Conservation (phyloP, 2,797 vertebrate genomes). For the Pseudocheirus occidentalis region DNA sequence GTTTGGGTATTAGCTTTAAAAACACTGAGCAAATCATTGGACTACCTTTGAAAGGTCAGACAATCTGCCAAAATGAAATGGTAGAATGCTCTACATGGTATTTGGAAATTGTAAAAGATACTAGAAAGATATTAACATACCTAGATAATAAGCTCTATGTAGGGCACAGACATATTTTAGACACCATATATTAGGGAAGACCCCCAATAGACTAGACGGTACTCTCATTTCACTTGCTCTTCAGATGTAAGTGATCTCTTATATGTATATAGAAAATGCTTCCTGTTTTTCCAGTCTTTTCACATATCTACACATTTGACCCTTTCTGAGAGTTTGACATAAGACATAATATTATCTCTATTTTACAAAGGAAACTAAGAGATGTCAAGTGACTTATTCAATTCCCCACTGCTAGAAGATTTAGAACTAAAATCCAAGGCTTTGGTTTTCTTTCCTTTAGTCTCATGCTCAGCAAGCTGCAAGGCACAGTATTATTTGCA, state of each 20-base stretch:
- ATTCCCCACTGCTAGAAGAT: not conserved
- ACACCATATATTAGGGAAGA: not conserved
- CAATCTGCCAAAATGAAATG: not conserved
- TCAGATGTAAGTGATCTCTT: not conserved
- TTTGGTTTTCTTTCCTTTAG: not conserved
- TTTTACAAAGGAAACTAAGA: not conserved
- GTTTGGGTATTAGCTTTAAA: not conserved
- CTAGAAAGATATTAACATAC: not conserved
- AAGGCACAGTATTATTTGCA: not conserved
- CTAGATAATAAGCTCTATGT: not conserved
- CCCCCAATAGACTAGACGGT: no score
- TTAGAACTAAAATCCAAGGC: not conserved
- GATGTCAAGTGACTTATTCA: not conserved
- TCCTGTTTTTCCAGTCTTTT: not conserved
- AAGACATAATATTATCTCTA: not conserved
- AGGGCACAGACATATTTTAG: not conserved
- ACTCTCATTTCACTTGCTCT: not conserved
- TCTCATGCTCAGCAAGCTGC: not conserved
- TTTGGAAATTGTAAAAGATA: not conserved
- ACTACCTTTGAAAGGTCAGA: slow-evolving; percentile 1
- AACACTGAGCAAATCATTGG: not conserved
- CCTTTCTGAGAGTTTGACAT: not conserved
- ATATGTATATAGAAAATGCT: not conserved
- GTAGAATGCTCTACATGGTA: not conserved
- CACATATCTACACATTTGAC: not conserved